phyloP scores from a whole-genome alignment of 1,140 invertebrate genomes.

The Drosophila subobscura region DNA sequence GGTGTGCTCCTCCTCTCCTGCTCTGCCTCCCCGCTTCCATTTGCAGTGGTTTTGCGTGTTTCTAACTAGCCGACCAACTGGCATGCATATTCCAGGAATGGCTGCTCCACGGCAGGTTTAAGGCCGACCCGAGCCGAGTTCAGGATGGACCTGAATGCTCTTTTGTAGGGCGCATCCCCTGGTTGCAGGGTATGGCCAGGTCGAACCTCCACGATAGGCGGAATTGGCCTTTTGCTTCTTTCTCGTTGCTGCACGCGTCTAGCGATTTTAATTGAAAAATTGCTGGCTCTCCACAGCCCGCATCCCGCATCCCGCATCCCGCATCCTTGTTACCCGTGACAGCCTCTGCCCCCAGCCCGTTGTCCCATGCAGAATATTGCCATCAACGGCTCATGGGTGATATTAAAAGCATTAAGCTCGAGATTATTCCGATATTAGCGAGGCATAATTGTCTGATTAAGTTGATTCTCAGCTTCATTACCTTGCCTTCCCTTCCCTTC shows the following conservation, averaged over 20 bases:
- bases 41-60: slow-evolving; percentile 27
- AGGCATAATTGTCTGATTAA: slow-evolving; percentile 77
- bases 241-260: neutral
- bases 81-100: neutral
- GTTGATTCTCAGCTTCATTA: slow-evolving; percentile 36
- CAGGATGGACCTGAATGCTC: no score
- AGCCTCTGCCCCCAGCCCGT: neutral
- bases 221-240: neutral
- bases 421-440: slow-evolving; percentile 75
- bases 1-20: no score
- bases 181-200: neutral
- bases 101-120: no score
- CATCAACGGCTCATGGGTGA: slow-evolving; percentile 43
- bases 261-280: slow-evolving; percentile 41
- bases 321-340: neutral
- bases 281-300: no score
- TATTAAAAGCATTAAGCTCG: slow-evolving; percentile 71
- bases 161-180: neutral
- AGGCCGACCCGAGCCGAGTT: no score
- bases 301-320: no score
- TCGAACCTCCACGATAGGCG: no score
- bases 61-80: slow-evolving; percentile 15
- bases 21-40: neutral
- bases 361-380: slow-evolving; percentile 17
- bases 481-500: neutral